Evolutionary conservation across 2,113 vertebrate species (phyloP), one percentile per base, ranked within the genome.

Genomic region (Lampris incognitus): DNA sequence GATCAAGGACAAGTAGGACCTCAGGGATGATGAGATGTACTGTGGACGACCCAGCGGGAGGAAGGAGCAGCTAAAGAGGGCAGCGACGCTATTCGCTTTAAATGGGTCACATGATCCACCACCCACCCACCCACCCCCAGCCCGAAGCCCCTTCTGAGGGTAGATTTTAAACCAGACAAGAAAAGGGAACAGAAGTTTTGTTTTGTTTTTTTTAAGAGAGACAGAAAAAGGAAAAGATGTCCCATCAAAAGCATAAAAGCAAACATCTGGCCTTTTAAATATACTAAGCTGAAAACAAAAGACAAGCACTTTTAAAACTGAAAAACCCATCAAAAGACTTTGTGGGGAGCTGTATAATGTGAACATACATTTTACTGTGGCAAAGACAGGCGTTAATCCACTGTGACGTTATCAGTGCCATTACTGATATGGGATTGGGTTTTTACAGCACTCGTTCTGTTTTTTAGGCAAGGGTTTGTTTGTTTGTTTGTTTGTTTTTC

Each of bases 1-100:
- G 85, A 91, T 90, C 89, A 91, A 92, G 92, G 91, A 88, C 84
- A 76, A 69, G 61, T 72, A 75, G 72, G 59, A 86, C 85, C 84
- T 76, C 40, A 42, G 82, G 82, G 87, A 78, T 75, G 46, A 3
- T 56, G 73, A 69, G 74, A 70, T 66, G 73, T 42, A 82, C 66
- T 72, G 74, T 55, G 59, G 54, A 72, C 78, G 74, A 71, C 65
- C 72, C 69, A 74, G 68, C n/a, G 46, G 72, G 0, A 10, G 62
- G 64, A 24, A 0, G 2, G 41, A 72, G 60, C 50, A 69, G 54
- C 9, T 56, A 24, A 38, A 55, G 72, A 59, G 50, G 58, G 46
- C 55, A 49, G 24, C 52, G 40, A 44, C 41, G 4, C 44, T 13
- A 46, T 48, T 61, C 39, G 5, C 59, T 81, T 55, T 74, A 87